Base-by-base conservation (phyloP, 2,888 invertebrate genomes). In the Melieria picta region DNA sequence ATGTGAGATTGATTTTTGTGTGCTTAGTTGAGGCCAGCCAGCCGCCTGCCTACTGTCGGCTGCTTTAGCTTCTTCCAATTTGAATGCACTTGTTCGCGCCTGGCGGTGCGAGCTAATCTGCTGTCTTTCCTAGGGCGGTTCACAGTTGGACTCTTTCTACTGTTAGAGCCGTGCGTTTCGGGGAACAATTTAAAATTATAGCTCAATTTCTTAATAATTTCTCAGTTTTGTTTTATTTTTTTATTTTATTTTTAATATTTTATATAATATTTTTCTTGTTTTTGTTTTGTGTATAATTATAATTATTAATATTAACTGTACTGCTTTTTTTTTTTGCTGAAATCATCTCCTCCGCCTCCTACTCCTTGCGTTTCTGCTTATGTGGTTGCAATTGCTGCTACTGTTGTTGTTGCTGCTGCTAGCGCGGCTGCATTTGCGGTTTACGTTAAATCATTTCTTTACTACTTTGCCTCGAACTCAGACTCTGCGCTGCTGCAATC, bases 231-330 rank as follows among this genome's bases (percentile, higher is more conserved):
- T 13, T 57, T 64, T 64, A n/a, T 63, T 48, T 65, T 56, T 69
- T 70, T 65, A 30, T 65, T 48, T 60, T 47, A 61, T 71, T 65
- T 52, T 64, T 58, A 58, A 60, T 64, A 58, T 64, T 64, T 58
- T 48, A 60, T 47, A 65, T 65, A 65, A 69, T 69, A 57, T 57
- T 57, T 57, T 16, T 16, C 30, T 57, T 57, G 13, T 57, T 57
- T 13, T 57, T 57, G 57, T 57, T 57, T 57, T 5, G n/a, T 57
- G 57, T 56, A 55, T 68, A 62, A 69, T 63, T 52, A 71, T 65
- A 58, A 65, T 61, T 71, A 71, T 65, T 71, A 63, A 66, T 71
- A 30, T 30, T 30, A 71, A 71, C 61, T 55, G 47, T 71, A 65
- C 65, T 65, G 69, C 65, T 50, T 43, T 47, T 30, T 47, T 30